Base-by-base conservation (phyloP, 2,888 invertebrate genomes). In the Micoletzkya japonica region DNA sequence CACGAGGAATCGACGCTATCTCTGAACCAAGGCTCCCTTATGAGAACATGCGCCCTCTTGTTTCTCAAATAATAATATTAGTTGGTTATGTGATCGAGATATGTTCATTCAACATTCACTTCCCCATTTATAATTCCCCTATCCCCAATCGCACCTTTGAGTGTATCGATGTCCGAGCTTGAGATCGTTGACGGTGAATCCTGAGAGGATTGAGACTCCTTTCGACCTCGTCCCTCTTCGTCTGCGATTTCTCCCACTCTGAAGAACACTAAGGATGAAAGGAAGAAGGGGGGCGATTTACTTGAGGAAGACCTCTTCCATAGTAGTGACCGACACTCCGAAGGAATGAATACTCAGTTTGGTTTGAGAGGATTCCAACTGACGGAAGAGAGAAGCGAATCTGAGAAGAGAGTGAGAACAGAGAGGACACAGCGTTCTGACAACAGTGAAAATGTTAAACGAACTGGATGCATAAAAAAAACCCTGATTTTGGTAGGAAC, bases 261-360 rank as follows among this genome's bases (percentile, higher is more conserved):
- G 58, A 68, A 75, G 54, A n/a, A 14, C 4, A 20, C 61, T 3
- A 28, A 30, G 4, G 36, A 3, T 30, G 28, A 57, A 7, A n/a
- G 20, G 2, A 4, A 52, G 3, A 64, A 7, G 4, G n/a, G n/a
- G n/a, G n/a, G n/a, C 14, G n/a, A 34, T 70, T 70, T 84, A 91
- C 92, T 90, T 91, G 89, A 93, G 90, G 84, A 93, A 93, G 0
- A 94, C 93, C 87, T 94, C 94, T 87, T 94, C 94, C 87, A 94
- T 88, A 0, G 93, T 92, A 1, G 93, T 93, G 20, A 93, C 90
- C 4, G 92, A 90, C 28, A 93, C 90, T 4, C 94, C 94, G 85
- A 91, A 94, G 83, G 92, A 92, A 72, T 89, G 90, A 63, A 92
- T 90, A 24, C 90, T 90, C 26, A 93, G 88, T 0, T 86, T 85